Base-by-base conservation (phyloP, 2,888 invertebrate species). In the Brachynemurus nebulosus region DNA sequence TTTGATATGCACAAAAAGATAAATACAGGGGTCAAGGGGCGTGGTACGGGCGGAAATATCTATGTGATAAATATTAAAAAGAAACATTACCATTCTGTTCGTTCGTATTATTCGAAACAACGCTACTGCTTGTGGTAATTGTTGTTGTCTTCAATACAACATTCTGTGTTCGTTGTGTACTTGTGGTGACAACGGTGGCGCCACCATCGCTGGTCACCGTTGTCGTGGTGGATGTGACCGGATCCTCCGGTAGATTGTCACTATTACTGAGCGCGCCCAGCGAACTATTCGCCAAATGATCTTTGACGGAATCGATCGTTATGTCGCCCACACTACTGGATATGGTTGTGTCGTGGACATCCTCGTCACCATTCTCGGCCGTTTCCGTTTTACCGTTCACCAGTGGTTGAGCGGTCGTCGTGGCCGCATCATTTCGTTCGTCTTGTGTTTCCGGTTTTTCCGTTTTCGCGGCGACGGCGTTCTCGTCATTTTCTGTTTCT, bases 241-340 rank as follows among this genome's bases (percentile, higher is more conserved):
- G 51, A 70, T 67, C 47, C 37, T 35, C 48, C 40, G 27, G 48
- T 39, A 42, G 19, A 20, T 9, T 14, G 9, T 42, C 42, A 41
- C 62, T 59, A 48, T 59, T 58, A 42, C 58, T 58, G 33, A 64
- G 51, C 49, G 64, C 64, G 52, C 64, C 64, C 50, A 61, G 60
- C 46, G 61, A 59, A 27, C 59, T 62, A 9, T 48, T 48, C 8
- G 49, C 51, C 47, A 86, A 71, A 70, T 92, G 91, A 66, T 91
- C 91, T 52, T 86, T 80, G 40, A 93, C 89, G 21, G 91, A 92
- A 70, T 95, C 93, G 51, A 92, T 86, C 3, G 93, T 93, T 60
- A 93, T 91, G 66, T 92, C 92, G 12, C 83, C 90, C 48, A 78
- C 72, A 33, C 78, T 78, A 55, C 74, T 78, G 44, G 67, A 69